Evolutionary conservation across 1,140 invertebrate genomes (phyloP), one percentile per base, ranked within the genome.

Genomic region (Monochamus saltuarius): DNA sequence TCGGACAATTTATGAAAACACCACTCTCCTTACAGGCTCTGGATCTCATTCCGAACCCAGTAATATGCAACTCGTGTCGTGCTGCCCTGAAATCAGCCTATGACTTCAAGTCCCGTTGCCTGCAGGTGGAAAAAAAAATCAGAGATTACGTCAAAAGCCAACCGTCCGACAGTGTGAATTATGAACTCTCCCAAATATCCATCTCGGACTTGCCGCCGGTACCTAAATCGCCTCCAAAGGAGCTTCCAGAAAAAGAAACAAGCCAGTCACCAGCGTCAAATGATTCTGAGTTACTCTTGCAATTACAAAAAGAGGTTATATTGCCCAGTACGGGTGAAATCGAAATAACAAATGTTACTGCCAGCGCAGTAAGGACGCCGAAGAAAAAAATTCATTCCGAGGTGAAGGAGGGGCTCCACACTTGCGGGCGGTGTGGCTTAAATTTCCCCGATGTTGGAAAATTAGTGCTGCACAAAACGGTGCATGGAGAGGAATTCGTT

Each of bases 1-100:
- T n/a, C n/a, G n/a, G n/a, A n/a, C n/a, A n/a, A n/a, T n/a, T n/a
- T n/a, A n/a, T n/a, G n/a, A n/a, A n/a, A n/a, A n/a, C n/a, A n/a
- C n/a, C n/a, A n/a, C n/a, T n/a, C n/a, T 29, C 22, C 6, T 65
- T 62, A 9, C 38, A 69, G 67, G 67, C 67, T 10, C 46, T 69
- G 13, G 68, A 69, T 57, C 35, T 69, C 34, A 61, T 69, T n/a
- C 68, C 65, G n/a, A 66, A 69, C 19, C 65, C 65, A 14, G 65
- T 65, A 9, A 69, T 69, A 40, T 69, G 68, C 58, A 67, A 65
- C 22, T 63, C 51, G 16, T 69, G 68, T 51, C 53, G 64, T 14
- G 59, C 54, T 10, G 62, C 62, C 14, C 50, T 69, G 13, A 67
- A 67, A 57, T 62, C 55, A 10, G 64, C 68, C 0, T 69, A 69